A percentile compares a stretch with the other conserved stretches of the same genome.
These are phyloP conservation scores for Hylaeus volcanicus DNA, from an alignment of 1,140 invertebrate species.

Conservation along the genomic window DNA sequence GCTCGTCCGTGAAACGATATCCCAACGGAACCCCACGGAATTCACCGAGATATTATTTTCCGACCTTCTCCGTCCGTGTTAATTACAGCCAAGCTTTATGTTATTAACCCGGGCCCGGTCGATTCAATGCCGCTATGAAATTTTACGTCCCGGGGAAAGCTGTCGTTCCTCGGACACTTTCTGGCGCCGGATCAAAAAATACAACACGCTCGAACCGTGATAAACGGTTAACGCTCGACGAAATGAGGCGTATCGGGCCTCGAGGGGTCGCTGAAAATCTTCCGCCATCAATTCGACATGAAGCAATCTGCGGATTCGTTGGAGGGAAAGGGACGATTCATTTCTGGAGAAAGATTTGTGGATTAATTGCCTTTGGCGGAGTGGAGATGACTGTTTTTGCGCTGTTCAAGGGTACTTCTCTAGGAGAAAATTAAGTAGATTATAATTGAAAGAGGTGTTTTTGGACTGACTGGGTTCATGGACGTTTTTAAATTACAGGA, in stretches of 20 bases:
- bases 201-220: background rate
- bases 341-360: too few relatives aligned
- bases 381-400: too few relatives aligned
- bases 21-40: slow-evolving; percentile 54
- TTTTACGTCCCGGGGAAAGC: slow-evolving; percentile 30
- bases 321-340: too few relatives aligned
- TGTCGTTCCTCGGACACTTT: background rate
- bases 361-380: too few relatives aligned
- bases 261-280: too few relatives aligned
- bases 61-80: slow-evolving; percentile 56
- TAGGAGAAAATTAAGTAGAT: too few relatives aligned
- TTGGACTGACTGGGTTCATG: too few relatives aligned
- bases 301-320: too few relatives aligned
- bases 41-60: slow-evolving; percentile 65
- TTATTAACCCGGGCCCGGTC: slow-evolving; percentile 53
- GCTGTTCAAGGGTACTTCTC: too few relatives aligned
- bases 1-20: slow-evolving; percentile 66
- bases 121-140: slow-evolving; percentile 29
- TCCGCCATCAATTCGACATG: too few relatives aligned
- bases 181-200: background rate
- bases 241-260: background rate
- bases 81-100: slow-evolving; percentile 60
- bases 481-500: too few relatives aligned
- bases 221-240: background rate
- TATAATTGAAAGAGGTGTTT: too few relatives aligned